Evolutionary conservation across 2,113 vertebrate species (phyloP), one percentile per base, ranked within the genome.

Genomic region (Varanus komodoensis): DNA sequence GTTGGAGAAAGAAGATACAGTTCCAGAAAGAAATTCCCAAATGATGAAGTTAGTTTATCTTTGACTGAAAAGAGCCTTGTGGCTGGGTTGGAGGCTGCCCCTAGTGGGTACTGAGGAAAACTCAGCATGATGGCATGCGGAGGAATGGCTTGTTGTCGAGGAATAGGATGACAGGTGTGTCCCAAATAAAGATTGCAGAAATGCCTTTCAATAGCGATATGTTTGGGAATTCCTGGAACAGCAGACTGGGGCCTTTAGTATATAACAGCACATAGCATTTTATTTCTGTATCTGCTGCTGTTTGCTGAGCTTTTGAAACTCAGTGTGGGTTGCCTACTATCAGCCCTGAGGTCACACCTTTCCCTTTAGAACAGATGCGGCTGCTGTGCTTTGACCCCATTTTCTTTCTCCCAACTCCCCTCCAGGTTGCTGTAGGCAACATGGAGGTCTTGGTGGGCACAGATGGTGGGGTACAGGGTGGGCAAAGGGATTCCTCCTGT

Each of bases 211-310:
- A 8, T 38, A 29, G 14, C 29, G 71, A 86, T 38, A 32, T 21
- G 5, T 69, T 86, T 86, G 83, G 83, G 75, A 71, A 90, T 54
- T 64, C 67, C 67, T 79, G 64, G 82, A 15, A 23, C 6, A 71
- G 52, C 74, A 69, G 61, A 54, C 74, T 57, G 83, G 75, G 80
- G 57, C 67, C 93, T 90, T 93, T 91, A 78, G 83, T 87, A 74
- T 44, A 91, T 80, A 90, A 84, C 8, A 84, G 73, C 73, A 71
- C 14, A 48, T 84, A 61, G 73, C 50, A 54, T 88, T 88, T 54
- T 84, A 64, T 92, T 89, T 92, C 79, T 2, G 11, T 89, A 86
- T 73, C 21, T 90, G 57, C 38, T 87, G 52, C 90, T 92, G 34
- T 82, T 90, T 93, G 80, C 69, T 0, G 17, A 89, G 67, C 89